phyloP scores from a whole-genome alignment of 2,888 invertebrate species.

The Drosophila subsilvestris region DNA sequence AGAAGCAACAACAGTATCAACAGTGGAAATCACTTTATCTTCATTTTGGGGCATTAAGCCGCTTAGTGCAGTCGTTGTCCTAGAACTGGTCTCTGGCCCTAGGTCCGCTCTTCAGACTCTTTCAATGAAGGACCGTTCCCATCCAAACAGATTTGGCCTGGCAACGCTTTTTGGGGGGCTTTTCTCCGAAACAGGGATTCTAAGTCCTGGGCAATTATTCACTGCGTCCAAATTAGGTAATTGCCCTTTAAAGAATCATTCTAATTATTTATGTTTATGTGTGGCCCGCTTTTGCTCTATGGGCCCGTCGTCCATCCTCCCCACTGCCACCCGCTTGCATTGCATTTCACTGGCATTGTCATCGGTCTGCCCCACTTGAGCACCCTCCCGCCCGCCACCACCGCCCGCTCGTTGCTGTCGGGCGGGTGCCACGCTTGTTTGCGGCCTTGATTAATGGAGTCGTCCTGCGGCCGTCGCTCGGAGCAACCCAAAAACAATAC shows the following conservation, averaged over 20 bases:
- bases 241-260: slow-evolving; percentile 81
- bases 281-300: slow-evolving; percentile 6
- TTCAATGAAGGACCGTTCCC: slow-evolving; percentile 28
- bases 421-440: slow-evolving; percentile 61
- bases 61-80: slow-evolving; percentile 72
- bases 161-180: slow-evolving; percentile 19
- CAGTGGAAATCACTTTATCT: slow-evolving; percentile 71
- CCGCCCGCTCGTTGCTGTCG: neutral
- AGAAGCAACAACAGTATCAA: slow-evolving; percentile 14
- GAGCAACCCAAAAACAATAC: slow-evolving; percentile 25
- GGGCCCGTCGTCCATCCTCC: neutral
- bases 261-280: slow-evolving; percentile 78
- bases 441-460: slow-evolving; percentile 80
- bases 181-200: slow-evolving; percentile 9
- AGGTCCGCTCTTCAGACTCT: slow-evolving; percentile 1
- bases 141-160: slow-evolving; percentile 62
- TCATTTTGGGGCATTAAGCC: slow-evolving; percentile 76
- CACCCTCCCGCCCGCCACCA: slow-evolving; percentile 2
- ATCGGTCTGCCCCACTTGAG: slow-evolving; percentile 21
- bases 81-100: slow-evolving; percentile 9
- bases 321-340: slow-evolving; percentile 4
- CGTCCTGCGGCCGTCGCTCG: slow-evolving; percentile 67
- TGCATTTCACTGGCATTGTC: slow-evolving; percentile 62
- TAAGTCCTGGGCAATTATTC: slow-evolving; percentile 72
- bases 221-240: slow-evolving; percentile 80